Conservation (phyloP, 2,797 vertebrate species). For the Cossypha caffra region DNA sequence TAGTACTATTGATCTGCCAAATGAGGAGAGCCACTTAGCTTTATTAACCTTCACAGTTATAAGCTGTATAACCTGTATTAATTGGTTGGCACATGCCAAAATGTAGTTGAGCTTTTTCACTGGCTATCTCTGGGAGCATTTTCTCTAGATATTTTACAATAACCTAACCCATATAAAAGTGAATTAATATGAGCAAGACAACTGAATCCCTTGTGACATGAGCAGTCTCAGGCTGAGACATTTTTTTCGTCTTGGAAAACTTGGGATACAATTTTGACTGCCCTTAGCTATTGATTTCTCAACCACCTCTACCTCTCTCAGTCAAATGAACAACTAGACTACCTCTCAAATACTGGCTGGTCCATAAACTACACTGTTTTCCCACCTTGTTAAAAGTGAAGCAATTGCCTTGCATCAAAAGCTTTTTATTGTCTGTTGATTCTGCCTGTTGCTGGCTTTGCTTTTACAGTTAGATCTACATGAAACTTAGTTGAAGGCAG, state of each 20-base stretch:
- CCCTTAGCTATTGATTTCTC: not conserved
- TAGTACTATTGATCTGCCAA: not conserved
- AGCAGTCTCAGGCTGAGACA: not conserved
- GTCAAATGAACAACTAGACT: slow-evolving; percentile 38
- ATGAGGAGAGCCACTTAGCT: not conserved
- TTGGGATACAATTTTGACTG: not conserved
- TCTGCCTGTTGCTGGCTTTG: not conserved
- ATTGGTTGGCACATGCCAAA: not conserved
- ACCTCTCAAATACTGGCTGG: slow-evolving; percentile 27
- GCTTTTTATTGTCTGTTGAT: not conserved
- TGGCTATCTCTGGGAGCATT: slow-evolving; percentile 10
- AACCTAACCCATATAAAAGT: not conserved
- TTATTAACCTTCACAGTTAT: not conserved
- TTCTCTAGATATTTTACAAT: not conserved
- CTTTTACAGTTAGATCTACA: not conserved
- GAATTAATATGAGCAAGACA: not conserved
- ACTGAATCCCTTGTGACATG: not conserved
- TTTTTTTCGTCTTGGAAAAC: not conserved
- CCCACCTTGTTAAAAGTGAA: not conserved
- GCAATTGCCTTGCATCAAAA: not conserved
- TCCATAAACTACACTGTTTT: not conserved
- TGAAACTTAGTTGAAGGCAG: not conserved
- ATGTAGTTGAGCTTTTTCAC: not conserved
- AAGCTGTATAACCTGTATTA: not conserved
- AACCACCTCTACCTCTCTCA: slow-evolving; percentile 41